Evolutionary conservation across 64 coral and sea anemone species (phyloP), one percentile per base, ranked within the genome.

Genomic region (Stichodactyla helianthus): DNA sequence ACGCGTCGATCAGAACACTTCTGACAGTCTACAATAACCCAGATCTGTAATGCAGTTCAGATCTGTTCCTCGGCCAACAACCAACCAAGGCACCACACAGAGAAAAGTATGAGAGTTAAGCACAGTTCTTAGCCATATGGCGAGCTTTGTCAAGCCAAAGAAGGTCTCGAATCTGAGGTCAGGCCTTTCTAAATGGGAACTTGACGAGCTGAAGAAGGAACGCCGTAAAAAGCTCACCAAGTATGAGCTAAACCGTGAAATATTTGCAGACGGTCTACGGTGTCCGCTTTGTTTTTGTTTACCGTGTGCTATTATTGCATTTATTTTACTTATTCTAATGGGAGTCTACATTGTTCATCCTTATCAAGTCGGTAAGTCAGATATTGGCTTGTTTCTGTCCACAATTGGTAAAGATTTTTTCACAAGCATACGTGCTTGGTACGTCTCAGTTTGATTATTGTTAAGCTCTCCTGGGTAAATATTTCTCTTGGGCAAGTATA

Each of bases 271-370:
- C 63, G 86, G 70, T 86, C 28, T 98, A 4, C 87, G 92, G 82
- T 98, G 95, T 82, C 87, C 92, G 50, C 78, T 98, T 26, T 92
- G 93, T 61, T 98, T 98, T 59, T 94, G 92, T 81, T 86, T 98
- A 80, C 95, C 95, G 2, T 91, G 93, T 78, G 92, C 93, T 13
- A 54, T 98, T 15, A 89, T 94, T 28, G 90, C 81, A 50, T 85
- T 94, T 59, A 93, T 94, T 55, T 51, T 98, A n/a, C 52, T 98
- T 25, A 91, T 94, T 59, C 60, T 98, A 53, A 94, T 98, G 50
- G 92, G 92, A 59, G 86, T 98, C 11, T 98, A 92, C 60, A 88
- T 98, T 77, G 87, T 89, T 0, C 64, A 65, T 77, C 95, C 95
- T 8, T 90, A 94, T 89, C 70, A 59, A 84, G 56, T 84, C 56